Evolutionary conservation across 2,888 invertebrate species (phyloP).

Genomic region (Alsophila aescularia): DNA sequence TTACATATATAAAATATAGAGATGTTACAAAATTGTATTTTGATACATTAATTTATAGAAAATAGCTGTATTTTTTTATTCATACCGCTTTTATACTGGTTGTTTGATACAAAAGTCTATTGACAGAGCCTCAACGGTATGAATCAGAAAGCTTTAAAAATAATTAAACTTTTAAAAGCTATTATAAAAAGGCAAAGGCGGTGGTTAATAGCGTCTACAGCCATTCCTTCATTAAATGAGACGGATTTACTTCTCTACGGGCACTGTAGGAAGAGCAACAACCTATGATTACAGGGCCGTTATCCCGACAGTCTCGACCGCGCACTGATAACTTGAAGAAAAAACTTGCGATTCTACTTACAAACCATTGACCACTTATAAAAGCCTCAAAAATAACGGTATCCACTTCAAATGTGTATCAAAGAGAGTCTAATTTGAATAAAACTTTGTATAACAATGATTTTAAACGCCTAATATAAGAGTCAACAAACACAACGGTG

Average conservation of each 20-base stretch:
- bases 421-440: conserved; percentile 39
- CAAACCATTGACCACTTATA: conserved; percentile 15
- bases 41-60: too few relatives aligned
- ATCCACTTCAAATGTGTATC: conserved; percentile 30
- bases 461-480: conserved; percentile 40
- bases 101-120: too few relatives aligned
- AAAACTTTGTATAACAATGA: conserved; percentile 41
- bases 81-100: too few relatives aligned
- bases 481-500: conserved; percentile 56
- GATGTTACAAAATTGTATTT: too few relatives aligned
- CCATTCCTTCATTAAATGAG: conserved; percentile 57
- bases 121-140: too few relatives aligned
- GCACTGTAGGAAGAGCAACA: conserved; percentile 80
- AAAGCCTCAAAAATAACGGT: conserved; percentile 34
- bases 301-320: conserved; percentile 74
- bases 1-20: neutral
- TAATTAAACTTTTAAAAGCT: conserved; percentile 1
- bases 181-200: conserved; percentile 1
- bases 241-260: conserved; percentile 64
- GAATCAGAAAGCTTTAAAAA: neutral
- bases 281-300: conserved; percentile 84
- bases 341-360: conserved; percentile 36
- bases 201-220: conserved; percentile 39
- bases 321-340: conserved; percentile 66
- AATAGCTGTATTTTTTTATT: neutral